Percentiles rank a stretch among this genome's conserved stretches.
Evolutionary conservation across 2,888 invertebrate genomes (phyloP).

Genomic region (Hartigia nigra): DNA sequence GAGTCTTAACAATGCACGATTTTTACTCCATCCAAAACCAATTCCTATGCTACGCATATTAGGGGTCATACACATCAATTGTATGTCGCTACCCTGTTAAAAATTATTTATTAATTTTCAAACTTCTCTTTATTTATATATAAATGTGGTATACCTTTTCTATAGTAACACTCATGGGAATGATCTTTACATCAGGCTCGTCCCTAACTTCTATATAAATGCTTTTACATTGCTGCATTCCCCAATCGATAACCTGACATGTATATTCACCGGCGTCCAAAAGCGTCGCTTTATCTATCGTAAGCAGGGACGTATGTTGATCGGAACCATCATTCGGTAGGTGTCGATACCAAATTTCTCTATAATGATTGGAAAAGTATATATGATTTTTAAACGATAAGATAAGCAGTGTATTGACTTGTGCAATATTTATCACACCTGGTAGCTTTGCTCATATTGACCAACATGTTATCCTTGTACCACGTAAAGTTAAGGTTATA

Average conservation of each 20-base stretch:
- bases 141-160: constrained; percentile 78
- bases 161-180: constrained; percentile 78
- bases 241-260: constrained; percentile 80
- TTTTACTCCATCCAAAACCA: constrained; percentile 88
- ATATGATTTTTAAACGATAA: not conserved
- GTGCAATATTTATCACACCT: constrained; percentile 68
- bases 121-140: not conserved
- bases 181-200: constrained; percentile 75
- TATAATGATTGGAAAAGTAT: constrained; percentile 27
- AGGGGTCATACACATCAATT: constrained; percentile 77
- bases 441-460: constrained; percentile 79
- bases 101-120: constrained; percentile 3
- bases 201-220: constrained; percentile 72
- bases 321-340: constrained; percentile 68
- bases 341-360: constrained; percentile 64
- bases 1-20: constrained; percentile 78
- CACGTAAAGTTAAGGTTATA: constrained; percentile 80
- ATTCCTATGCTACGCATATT: constrained; percentile 68
- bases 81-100: constrained; percentile 75
- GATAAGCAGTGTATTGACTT: not conserved
- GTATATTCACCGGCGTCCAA: constrained; percentile 84
- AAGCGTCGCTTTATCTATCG: constrained; percentile 76
- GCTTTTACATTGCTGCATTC: constrained; percentile 76
- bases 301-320: constrained; percentile 76
- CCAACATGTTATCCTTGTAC: constrained; percentile 83